Base-by-base conservation (phyloP, 2,113 vertebrate genomes). In the Struthio camelus region DNA sequence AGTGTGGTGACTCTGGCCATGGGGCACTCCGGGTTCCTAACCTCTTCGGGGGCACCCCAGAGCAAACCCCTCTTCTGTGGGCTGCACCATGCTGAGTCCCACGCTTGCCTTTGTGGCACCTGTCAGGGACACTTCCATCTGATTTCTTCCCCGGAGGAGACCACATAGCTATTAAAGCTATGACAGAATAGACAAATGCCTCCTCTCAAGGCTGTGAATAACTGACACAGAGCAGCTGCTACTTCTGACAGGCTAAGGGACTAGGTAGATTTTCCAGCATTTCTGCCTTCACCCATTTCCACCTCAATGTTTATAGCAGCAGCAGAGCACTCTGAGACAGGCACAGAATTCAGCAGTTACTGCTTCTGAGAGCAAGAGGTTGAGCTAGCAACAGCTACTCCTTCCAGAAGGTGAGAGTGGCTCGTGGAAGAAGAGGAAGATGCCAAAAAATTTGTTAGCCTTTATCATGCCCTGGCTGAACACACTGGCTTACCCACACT, bases 121-220 rank as follows among this genome's bases (percentile, higher is more conserved):
- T n/a, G n/a, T n/a, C n/a, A n/a, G n/a, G n/a, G 34, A 71, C 23
- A 5, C 42, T 90, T 93, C 89, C 89, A 87, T 92, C 85, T 94
- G 90, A 27, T 79, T 27, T 87, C 80, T 81, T 89, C 32, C 59
- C 54, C 40, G 42, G 44, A 94, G 65, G 69, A 92, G 51, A 69
- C 6, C 11, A 40, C 58, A 46, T 67, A 40, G 27, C 27, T 78
- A 48, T 56, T 92, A n/a, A 50, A 72, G 66, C 56, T 38, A 82
- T 72, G 70, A 92, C 80, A 32, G 54, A 87, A 81, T 42, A 76
- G 56, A 89, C 11, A 79, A 80, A 67, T 67, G 28, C n/a, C 38
- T 79, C 36, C 58, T 81, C 61, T 34, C 54, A 32, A 72, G 73
- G 72, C 61, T n/a, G 18, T 40, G 50, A 61, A 65, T 24, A 91